These are phyloP conservation scores for Nesoenas mayeri DNA, from an alignment of 2,113 vertebrate genomes.

Conservation along the genomic window DNA sequence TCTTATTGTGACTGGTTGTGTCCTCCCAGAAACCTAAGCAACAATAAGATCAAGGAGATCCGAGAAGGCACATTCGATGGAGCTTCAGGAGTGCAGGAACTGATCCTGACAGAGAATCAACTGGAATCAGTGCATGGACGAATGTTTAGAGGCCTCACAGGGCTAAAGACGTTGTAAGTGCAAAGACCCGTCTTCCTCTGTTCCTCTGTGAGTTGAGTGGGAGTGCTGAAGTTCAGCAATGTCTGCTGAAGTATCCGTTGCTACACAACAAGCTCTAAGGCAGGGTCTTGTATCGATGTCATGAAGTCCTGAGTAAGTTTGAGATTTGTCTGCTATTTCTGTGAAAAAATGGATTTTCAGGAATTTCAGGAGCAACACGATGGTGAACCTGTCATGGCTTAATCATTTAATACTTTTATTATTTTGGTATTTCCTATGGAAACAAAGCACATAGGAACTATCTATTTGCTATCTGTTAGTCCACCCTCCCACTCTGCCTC, in stretches of 20 bases:
- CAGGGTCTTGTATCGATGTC: background rate
- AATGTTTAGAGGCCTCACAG: constrained; percentile 87
- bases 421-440: background rate
- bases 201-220: background rate
- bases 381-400: background rate
- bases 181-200: background rate
- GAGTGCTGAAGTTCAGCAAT: background rate
- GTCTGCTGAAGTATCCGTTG: background rate
- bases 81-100: constrained; percentile 83
- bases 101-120: constrained; percentile 93
- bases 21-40: constrained; percentile 88
- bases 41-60: constrained; percentile 95
- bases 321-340: background rate
- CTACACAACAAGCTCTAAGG: background rate
- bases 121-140: constrained; percentile 85
- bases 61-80: constrained; percentile 91
- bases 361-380: background rate
- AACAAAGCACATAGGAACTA: background rate
- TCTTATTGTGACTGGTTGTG: background rate
- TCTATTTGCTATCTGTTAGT: background rate
- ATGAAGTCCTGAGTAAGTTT: background rate
- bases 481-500: background rate
- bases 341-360: background rate
- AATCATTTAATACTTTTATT: background rate
- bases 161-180: constrained; percentile 93